Conservation (phyloP, 2,888 invertebrate genomes). For the Mycalesis mineus region DNA sequence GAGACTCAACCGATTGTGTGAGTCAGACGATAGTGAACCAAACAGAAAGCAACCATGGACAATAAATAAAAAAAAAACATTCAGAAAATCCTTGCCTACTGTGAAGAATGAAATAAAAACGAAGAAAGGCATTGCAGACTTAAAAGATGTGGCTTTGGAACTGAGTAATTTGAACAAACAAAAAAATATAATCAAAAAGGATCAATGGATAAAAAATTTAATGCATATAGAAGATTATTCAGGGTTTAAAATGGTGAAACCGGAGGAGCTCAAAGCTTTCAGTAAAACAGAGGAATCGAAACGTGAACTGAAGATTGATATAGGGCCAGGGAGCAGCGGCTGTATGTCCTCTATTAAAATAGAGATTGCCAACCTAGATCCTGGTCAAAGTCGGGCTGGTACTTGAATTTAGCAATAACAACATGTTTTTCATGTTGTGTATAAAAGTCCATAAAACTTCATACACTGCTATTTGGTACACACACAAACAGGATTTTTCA, state of each 20-base stretch:
- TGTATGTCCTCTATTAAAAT: slow-evolving; percentile 43
- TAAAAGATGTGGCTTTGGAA: slow-evolving; percentile 40
- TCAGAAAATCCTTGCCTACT: slow-evolving; percentile 19
- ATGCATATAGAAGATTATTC: slow-evolving; percentile 42
- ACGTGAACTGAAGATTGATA: slow-evolving; percentile 48
- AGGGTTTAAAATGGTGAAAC: slow-evolving; percentile 41
- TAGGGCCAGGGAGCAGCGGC: slow-evolving; percentile 34
- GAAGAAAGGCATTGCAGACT: slow-evolving; percentile 38
- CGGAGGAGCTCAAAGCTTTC: slow-evolving; percentile 42
- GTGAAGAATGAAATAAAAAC: slow-evolving; percentile 29
- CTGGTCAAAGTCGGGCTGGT: not conserved
- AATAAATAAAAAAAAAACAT: slow-evolving; percentile 1
- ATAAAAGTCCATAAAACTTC: no score
- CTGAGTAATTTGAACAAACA: slow-evolving; percentile 30
- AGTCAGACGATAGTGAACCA: slow-evolving; percentile 36
- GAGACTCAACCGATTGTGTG: slow-evolving; percentile 36
- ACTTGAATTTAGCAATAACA: no score
- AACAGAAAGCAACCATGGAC: no score
- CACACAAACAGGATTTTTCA: no score
- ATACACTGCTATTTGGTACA: no score
- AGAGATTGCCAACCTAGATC: slow-evolving; percentile 30
- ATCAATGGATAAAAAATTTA: slow-evolving; percentile 51
- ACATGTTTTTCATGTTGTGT: no score
- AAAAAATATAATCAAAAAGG: slow-evolving; percentile 41
- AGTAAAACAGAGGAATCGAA: slow-evolving; percentile 33